These are phyloP conservation scores for Drosophila arawakana DNA, from an alignment of 1,140 invertebrate genomes.

Conservation along the genomic window DNA sequence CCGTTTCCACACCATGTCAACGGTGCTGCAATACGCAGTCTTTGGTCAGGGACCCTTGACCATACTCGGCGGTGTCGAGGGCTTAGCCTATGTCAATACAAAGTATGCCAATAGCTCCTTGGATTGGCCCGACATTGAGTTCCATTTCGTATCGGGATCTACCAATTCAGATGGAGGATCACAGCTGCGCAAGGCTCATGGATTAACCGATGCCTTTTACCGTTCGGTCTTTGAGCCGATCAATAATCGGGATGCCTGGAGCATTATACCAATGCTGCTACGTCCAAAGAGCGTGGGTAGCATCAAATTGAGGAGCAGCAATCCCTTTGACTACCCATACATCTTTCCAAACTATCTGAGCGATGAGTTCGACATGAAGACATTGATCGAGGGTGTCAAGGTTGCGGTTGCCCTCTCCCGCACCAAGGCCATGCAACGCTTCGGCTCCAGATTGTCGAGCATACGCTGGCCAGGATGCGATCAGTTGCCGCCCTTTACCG, in stretches of 20 bases:
- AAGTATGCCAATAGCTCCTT: slow-evolving; percentile 93
- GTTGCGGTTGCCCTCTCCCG: slow-evolving; percentile 90
- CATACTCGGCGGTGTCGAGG: slow-evolving; percentile 95
- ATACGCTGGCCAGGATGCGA: slow-evolving; percentile 90
- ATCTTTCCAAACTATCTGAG: slow-evolving; percentile 97
- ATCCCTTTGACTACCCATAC: slow-evolving; percentile 95
- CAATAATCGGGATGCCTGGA: slow-evolving; percentile 92
- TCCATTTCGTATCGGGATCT: slow-evolving; percentile 96
- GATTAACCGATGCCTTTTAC: slow-evolving; percentile 90
- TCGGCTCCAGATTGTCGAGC: slow-evolving; percentile 89
- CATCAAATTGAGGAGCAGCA: slow-evolving; percentile 91
- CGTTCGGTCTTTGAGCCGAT: slow-evolving; percentile 90
- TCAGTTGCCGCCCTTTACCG: slow-evolving; percentile 88
- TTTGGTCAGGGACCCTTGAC: slow-evolving; percentile 93
- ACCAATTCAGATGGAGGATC: slow-evolving; percentile 94
- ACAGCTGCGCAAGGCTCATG: slow-evolving; percentile 93
- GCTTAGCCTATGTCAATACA: slow-evolving; percentile 95
- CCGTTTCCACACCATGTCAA: slow-evolving; percentile 90
- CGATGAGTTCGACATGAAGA: slow-evolving; percentile 91
- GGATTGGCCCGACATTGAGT: slow-evolving; percentile 96
- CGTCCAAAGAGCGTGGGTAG: slow-evolving; percentile 92
- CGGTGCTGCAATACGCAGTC: slow-evolving; percentile 91
- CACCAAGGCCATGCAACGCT: slow-evolving; percentile 89
- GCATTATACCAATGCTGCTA: slow-evolving; percentile 93
- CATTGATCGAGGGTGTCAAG: slow-evolving; percentile 93